Percentiles rank a stretch among this genome's conserved stretches.
Conservation (phyloP, 1,140 invertebrate genomes). For the Zaprionus africanus region DNA sequence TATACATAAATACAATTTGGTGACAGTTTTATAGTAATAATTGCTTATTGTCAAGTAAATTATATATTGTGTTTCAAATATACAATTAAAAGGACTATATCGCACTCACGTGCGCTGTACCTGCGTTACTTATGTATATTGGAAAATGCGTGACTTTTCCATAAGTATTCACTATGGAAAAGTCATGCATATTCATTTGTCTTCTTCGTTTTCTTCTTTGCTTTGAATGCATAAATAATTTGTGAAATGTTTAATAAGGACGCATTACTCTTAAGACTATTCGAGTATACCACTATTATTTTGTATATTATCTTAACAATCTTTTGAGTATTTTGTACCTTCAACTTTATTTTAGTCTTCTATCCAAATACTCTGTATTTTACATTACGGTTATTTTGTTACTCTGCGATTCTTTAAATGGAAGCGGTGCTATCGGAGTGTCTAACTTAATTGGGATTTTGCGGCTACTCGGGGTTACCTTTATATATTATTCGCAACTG, state of each 20-base stretch:
- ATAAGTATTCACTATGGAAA: too few species aligned
- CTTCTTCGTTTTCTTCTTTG: too few species aligned
- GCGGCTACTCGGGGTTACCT: constrained; percentile 20
- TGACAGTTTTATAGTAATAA: not conserved
- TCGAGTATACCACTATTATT: not conserved
- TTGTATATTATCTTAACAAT: not conserved
- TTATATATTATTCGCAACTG: constrained; percentile 45
- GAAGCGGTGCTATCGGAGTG: constrained; percentile 46
- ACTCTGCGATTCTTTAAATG: not conserved
- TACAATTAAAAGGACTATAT: not conserved
- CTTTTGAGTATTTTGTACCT: not conserved
- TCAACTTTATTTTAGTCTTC: not conserved
- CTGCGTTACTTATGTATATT: not conserved
- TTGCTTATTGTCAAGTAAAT: not conserved
- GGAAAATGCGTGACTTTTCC: too few species aligned
- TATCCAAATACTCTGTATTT: not conserved
- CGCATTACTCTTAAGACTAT: not conserved
- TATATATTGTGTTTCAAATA: not conserved
- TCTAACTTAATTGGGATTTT: constrained; percentile 39
- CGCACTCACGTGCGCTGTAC: too few species aligned
- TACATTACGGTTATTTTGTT: not conserved
- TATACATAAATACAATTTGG: not conserved
- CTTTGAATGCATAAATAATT: too few species aligned
- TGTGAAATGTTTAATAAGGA: not conserved
- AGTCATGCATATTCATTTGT: too few species aligned